These are phyloP conservation scores for Cynocephalus volans DNA, from an alignment of 2,113 vertebrate genomes.

Conservation along the genomic window DNA sequence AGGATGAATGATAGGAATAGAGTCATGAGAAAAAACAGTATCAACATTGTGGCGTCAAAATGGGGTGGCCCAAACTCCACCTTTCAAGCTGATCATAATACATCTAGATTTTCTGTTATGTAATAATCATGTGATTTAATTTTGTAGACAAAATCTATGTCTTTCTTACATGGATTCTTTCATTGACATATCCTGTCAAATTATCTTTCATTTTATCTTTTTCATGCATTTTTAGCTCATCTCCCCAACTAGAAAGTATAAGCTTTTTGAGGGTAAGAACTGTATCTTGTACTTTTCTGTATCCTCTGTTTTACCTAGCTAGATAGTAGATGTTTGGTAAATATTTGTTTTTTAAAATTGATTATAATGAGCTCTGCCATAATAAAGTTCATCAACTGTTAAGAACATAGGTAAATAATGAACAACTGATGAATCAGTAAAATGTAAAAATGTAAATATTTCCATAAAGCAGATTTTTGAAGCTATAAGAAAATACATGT, in stretches of 20 bases:
- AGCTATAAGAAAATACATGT: neutral
- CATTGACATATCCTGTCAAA: neutral
- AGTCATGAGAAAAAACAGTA: slow-evolving; percentile 10
- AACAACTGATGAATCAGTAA: slow-evolving; percentile 27
- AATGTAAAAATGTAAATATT: slow-evolving; percentile 10
- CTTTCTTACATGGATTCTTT: neutral
- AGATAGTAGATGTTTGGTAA: neutral
- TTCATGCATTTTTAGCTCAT: neutral
- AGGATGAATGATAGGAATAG: neutral
- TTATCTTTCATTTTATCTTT: neutral
- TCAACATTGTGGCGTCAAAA: neutral
- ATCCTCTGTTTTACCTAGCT: neutral
- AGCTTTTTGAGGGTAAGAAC: neutral
- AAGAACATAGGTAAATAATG: neutral
- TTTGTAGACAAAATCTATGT: neutral
- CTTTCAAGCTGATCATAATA: neutral
- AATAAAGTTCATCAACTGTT: neutral
- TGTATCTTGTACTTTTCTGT: neutral
- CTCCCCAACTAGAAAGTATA: neutral
- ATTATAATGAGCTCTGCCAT: slow-evolving; percentile 20
- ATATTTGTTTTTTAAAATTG: neutral
- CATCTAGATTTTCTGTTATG: neutral
- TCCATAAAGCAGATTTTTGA: neutral
- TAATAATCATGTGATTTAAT: neutral
- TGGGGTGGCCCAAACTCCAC: neutral